Conservation (phyloP, 1,140 invertebrate species). For the Hermetia illucens region DNA sequence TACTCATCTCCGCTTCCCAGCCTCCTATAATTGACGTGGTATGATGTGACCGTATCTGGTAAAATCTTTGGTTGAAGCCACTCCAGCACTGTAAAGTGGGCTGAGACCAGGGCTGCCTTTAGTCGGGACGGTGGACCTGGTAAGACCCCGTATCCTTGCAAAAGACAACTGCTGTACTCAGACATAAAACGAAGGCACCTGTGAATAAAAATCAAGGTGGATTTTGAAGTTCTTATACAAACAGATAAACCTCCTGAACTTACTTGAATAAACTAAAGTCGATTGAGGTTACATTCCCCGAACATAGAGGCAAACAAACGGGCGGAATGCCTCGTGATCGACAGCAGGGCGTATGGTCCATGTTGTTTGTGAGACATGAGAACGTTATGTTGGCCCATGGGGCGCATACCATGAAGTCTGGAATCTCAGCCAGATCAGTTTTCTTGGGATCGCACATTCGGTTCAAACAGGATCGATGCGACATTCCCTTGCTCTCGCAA, state of each 20-base stretch:
- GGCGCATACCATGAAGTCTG: constrained; percentile 73
- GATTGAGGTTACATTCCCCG: constrained; percentile 59
- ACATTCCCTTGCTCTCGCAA: constrained; percentile 54
- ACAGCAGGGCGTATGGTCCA: constrained; percentile 71
- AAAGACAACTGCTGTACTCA: constrained; percentile 60
- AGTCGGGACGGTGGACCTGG: constrained; percentile 51
- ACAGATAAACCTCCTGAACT: constrained; percentile 21
- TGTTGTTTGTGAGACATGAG: constrained; percentile 59
- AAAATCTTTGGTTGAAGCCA: constrained; percentile 58
- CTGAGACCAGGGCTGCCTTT: constrained; percentile 53
- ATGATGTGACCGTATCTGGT: constrained; percentile 53
- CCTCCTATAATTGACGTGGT: constrained; percentile 50
- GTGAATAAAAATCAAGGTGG: constrained; percentile 6
- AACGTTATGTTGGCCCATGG: constrained; percentile 68
- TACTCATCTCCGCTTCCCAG: constrained; percentile 36
- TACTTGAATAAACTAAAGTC: constrained; percentile 69
- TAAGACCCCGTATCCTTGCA: constrained; percentile 69
- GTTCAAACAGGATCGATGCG: constrained; percentile 54
- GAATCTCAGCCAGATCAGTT: constrained; percentile 41
- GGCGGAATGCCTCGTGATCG: constrained; percentile 53
- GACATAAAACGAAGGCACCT: constrained; percentile 68
- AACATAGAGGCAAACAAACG: constrained; percentile 57
- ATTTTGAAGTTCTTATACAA: constrained; percentile 2
- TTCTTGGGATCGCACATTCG: constrained; percentile 64
- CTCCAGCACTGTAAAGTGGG: constrained; percentile 59